Evolutionary conservation across 2,888 invertebrate genomes (phyloP).

Genomic region (Drosophila mercatorum): DNA sequence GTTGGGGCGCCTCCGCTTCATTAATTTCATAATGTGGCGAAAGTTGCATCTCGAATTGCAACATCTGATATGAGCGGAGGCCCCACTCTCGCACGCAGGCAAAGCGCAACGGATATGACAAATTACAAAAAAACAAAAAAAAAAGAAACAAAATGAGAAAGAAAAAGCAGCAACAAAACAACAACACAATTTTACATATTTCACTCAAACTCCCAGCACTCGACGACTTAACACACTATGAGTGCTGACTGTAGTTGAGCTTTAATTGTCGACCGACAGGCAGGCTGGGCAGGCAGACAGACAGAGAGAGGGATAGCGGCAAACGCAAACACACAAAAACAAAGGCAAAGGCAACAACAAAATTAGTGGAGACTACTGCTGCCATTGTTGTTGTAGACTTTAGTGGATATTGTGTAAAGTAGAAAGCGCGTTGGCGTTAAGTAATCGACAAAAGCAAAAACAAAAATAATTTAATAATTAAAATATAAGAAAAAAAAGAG

Average conservation of each 20-base stretch:
- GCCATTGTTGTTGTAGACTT: conserved; percentile 44
- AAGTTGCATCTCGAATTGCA: conserved; percentile 68
- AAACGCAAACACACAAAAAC: conserved; percentile 16
- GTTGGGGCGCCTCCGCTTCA: conserved; percentile 42
- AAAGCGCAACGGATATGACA: conserved; percentile 68
- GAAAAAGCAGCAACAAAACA: conserved; percentile 26
- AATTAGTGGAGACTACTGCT: conserved; percentile 34
- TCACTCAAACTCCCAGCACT: conserved; percentile 43
- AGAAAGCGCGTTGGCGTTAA: conserved; percentile 70
- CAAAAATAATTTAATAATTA: conserved; percentile 19
- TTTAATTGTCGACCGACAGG: conserved; percentile 51
- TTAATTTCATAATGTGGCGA: conserved; percentile 79
- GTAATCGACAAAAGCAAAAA: conserved; percentile 35
- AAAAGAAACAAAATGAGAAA: not conserved
- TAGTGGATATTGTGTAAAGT: conserved; percentile 44
- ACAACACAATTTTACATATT: conserved; percentile 50
- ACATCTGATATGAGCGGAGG: conserved; percentile 33
- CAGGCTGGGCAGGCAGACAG: conserved; percentile 12
- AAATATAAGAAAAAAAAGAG: conserved; percentile 2
- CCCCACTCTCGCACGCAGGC: conserved; percentile 22
- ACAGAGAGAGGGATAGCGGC: conserved; percentile 27
- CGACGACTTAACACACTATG: conserved; percentile 17
- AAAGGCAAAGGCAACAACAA: conserved; percentile 23
- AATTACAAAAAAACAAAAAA: conserved; percentile 53
- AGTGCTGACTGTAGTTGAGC: conserved; percentile 41